Evolutionary conservation across 2,113 vertebrate species (phyloP), one percentile per base, ranked within the genome.

Genomic region (Chinchilla lanigera): DNA sequence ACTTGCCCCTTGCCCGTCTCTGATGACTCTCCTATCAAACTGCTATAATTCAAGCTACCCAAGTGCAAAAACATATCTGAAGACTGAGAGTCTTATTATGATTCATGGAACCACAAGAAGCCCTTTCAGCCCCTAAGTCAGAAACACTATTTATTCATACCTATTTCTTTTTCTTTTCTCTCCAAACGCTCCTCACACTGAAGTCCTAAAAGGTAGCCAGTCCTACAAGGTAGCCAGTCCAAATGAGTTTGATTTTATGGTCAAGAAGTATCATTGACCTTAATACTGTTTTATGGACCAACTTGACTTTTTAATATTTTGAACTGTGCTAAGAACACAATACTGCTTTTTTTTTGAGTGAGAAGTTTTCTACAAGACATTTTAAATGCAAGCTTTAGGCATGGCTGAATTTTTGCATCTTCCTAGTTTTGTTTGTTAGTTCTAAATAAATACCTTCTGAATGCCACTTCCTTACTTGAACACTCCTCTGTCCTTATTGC

Each of bases 241-340:
- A 93, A 91, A 65, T 78, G 84, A 67, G 89, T 44, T 58, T 86
- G 61, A 91, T 71, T 67, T 94, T 50, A 47, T 50, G 56, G 30
- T 84, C 41, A 83, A 58, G 4, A 78, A 90, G 56, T 73, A 35
- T 78, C 77, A 75, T 6, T 44, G 78, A 28, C 35, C 84, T 88
- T 73, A 85, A 78, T n/a, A n/a, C 22, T 52, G 9, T 82, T 80
- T 89, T 73, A 78, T n/a, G 94, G 84, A 93, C 65, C 54, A 82
- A 67, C 33, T 8, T 75, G 86, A 77, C 54, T n/a, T 89, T 93
- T 54, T 94, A 60, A 80, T 41, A 41, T 58, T 90, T 96, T 92
- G 24, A 96, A 96, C 56, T 80, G 54, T 75, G 47, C 19, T 20
- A 92, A 90, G n/a, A 52, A 71, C 3, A 61, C 56, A 90, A 19